Base-by-base conservation (phyloP, 2,888 invertebrate genomes). In the Andrena bucephala region DNA sequence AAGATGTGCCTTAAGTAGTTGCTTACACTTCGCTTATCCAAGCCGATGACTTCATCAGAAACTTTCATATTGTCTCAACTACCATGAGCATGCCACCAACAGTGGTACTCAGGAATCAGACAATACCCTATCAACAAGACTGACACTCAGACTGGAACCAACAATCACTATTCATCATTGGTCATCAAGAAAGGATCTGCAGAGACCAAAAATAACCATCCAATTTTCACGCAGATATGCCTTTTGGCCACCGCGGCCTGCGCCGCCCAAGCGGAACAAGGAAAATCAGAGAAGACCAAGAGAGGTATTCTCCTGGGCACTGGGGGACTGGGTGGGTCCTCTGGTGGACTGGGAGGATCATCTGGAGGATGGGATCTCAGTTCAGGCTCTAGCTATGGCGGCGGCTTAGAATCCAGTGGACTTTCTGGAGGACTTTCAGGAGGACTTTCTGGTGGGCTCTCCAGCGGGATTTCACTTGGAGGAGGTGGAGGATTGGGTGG, bases 271-370 rank as follows among this genome's bases (percentile, higher is more conserved):
- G 78, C 29, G 29, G 63, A 71, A 0, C 4, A 74, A 62, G 87
- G 84, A n/a, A 90, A 87, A 42, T 80, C 80, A 0, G 87, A 77
- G n/a, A 92, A 92, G 70, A 89, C 89, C 5, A 91, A 91, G 68
- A 87, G 91, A 5, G 90, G 91, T 13, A 66, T 89, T 2, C 50
- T 83, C 2, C 42, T 84, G 13, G 88, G 87, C 10, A 76, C 71
- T 0, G 54, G 33, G 16, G 75, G 66, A 0, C 42, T 81, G 8
- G 63, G 75, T 29, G 70, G 63, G 20, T 72, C 59, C 0, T 70
- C 70, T 2, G 27, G 29, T 6, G 20, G 65, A 33, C 16, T 71
- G 20, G 66, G 76, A 33, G 72, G 69, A 59, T 73, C 62, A 0
- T 71, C 71, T 1, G 31, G 31, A 1, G 27, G 66, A 36, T 8